Percentiles rank a stretch among this genome's conserved stretches.
Evolutionary conservation across 2,888 invertebrate species (phyloP).

Genomic region (Clepsis dumicolana): DNA sequence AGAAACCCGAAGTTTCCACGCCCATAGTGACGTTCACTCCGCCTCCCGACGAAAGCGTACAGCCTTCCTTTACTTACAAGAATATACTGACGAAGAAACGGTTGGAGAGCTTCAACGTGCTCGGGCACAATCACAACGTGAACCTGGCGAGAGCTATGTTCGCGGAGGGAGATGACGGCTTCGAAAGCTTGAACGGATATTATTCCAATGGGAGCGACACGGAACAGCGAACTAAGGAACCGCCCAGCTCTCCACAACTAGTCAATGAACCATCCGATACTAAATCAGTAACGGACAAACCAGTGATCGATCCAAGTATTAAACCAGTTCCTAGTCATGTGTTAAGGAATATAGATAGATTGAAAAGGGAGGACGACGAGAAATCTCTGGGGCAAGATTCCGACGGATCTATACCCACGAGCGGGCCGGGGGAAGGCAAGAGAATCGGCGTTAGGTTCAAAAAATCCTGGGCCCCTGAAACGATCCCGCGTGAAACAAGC

Average conservation of each 20-base stretch:
- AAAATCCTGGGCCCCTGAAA: constrained; percentile 71
- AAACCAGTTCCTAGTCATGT: constrained; percentile 40
- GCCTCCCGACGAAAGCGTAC: constrained; percentile 69
- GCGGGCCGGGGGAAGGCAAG: constrained; percentile 67
- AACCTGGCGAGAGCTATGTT: constrained; percentile 64
- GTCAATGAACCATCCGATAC: constrained; percentile 25
- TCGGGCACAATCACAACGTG: constrained; percentile 61
- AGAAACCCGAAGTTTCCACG: constrained; percentile 70
- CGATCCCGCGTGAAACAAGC: constrained; percentile 64
- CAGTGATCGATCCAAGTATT: constrained; percentile 38
- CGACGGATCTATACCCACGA: constrained; percentile 67
- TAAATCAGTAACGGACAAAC: constrained; percentile 28
- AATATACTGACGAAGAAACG: constrained; percentile 78
- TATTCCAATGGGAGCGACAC: constrained; percentile 89
- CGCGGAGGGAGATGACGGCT: constrained; percentile 91
- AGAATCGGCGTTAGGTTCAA: constrained; percentile 75
- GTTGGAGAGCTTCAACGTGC: constrained; percentile 76
- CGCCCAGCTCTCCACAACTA: constrained; percentile 12
- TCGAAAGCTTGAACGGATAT: constrained; percentile 94
- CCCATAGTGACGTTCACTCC: constrained; percentile 81
- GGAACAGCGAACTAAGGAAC: constrained; percentile 56
- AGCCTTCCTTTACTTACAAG: constrained; percentile 69
- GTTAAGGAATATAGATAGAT: constrained; percentile 45
- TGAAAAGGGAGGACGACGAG: constrained; percentile 79
- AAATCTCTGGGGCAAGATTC: constrained; percentile 72